Percentiles rank a stretch among this genome's conserved stretches.
Conservation (phyloP, 2,888 invertebrate species). For the Brachylomia viminalis region DNA sequence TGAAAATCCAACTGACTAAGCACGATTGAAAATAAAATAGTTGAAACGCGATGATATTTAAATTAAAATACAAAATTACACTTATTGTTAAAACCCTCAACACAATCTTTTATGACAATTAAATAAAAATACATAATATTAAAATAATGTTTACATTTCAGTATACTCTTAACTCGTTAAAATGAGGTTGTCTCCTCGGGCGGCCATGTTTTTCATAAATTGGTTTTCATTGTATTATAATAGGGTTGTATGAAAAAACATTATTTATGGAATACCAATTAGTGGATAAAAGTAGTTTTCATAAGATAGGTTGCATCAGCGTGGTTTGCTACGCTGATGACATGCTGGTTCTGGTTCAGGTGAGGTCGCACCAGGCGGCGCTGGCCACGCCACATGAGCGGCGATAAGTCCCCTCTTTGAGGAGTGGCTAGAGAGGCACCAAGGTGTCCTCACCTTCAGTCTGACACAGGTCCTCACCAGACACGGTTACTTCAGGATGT, state of each 20-base stretch:
- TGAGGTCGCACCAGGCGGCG: too few species aligned
- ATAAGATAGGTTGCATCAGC: too few species aligned
- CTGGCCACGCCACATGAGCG: too few species aligned
- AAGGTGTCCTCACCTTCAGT: too few species aligned
- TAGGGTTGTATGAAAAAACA: not conserved
- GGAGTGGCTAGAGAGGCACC: too few species aligned
- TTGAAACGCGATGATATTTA: not conserved
- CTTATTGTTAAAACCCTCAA: not conserved
- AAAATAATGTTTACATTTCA: not conserved
- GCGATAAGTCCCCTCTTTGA: too few species aligned
- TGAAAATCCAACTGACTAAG: not conserved
- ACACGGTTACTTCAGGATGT: too few species aligned
- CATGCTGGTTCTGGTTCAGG: too few species aligned
- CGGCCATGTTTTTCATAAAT: constrained; percentile 16
- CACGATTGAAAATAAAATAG: not conserved
- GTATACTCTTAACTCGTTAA: not conserved
- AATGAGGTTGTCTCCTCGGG: not conserved
- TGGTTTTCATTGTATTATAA: constrained; percentile 16
- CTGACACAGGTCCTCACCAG: too few species aligned
- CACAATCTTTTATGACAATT: not conserved
- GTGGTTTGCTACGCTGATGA: too few species aligned
- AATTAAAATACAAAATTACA: not conserved
- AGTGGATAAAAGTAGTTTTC: not conserved
- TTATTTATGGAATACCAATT: not conserved
- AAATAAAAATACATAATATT: not conserved